Conservation (phyloP, 2,113 vertebrate species). For the Tricholaema leucomelas region DNA sequence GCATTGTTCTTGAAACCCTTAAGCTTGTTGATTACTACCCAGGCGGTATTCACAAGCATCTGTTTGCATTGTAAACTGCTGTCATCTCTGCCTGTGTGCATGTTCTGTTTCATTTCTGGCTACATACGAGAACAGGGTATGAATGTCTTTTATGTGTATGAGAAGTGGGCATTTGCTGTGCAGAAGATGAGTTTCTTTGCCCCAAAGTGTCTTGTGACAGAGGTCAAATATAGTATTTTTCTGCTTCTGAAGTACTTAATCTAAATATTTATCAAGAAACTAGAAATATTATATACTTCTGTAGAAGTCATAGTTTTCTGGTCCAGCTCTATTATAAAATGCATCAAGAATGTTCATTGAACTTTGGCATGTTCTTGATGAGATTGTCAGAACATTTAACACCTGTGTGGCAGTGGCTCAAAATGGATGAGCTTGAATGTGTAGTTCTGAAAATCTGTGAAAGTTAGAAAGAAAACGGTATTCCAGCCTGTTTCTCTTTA, state of each 20-base stretch:
- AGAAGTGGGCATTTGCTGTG: neutral
- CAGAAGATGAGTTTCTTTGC: neutral
- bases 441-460: neutral
- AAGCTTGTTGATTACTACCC: slow-evolving; percentile 18
- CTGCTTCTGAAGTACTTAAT: neutral
- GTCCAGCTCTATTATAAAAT: neutral
- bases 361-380: neutral
- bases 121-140: neutral
- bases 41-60: slow-evolving; percentile 9
- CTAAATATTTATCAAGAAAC: neutral
- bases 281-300: neutral
- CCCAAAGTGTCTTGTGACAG: neutral
- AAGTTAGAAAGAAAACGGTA: neutral
- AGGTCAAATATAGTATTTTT: neutral
- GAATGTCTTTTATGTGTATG: neutral
- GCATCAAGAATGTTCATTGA: neutral
- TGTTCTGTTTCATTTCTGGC: neutral
- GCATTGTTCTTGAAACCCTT: slow-evolving; percentile 56
- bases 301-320: neutral
- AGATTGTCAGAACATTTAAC: neutral
- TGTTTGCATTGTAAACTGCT: neutral
- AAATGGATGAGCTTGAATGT: neutral
- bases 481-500: neutral
- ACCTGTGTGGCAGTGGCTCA: neutral
- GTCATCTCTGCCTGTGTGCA: neutral